Evolutionary conservation across 1,140 invertebrate species (phyloP), one percentile per base, ranked within the genome.

Genomic region (Sminthurinus signatus): DNA sequence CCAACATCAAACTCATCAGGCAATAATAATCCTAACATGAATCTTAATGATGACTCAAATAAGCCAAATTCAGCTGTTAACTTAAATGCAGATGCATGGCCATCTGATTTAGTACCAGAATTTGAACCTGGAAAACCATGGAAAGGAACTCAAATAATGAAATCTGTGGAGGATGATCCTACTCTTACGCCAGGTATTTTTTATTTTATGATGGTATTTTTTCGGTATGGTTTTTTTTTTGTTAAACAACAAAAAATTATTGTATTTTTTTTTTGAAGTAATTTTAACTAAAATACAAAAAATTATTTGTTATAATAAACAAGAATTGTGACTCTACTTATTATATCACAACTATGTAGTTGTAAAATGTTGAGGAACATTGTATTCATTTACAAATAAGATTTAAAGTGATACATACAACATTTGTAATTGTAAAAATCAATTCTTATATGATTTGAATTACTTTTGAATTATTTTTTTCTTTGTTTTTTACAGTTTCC

Each of bases 71-170:
- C 62, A 10, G 56, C 32, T 57, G 67, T 68, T 5, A 67, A 67
- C 43, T 48, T 67, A 28, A 65, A 60, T 61, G 46, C 60, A 39
- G 66, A 71, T 39, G 39, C 55, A 14, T 69, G 67, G 70, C 70
- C 64, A 56, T 60, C 48, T 31, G 70, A 72, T 65, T 57, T 72
- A 21, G 70, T 72, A 25, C 70, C 93, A 62, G 94, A 98, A 81
- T 98, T 98, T 80, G 92, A 97, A 77, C 95, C 95, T 65, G 95
- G 95, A 72, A 96, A 97, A 77, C 93, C 92, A 61, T 97, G 93
- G 93, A 93, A 93, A 85, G 91, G 90, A 74, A 86, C 87, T 74
- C 88, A 91, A 81, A 88, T 93, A 79, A 39, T 72, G 39, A 96
- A 96, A 79, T 93, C 84, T 75, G 91, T 96, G 69, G 94, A 97